Conservation (phyloP, 2,888 invertebrate genomes). For the Pammene aurita region DNA sequence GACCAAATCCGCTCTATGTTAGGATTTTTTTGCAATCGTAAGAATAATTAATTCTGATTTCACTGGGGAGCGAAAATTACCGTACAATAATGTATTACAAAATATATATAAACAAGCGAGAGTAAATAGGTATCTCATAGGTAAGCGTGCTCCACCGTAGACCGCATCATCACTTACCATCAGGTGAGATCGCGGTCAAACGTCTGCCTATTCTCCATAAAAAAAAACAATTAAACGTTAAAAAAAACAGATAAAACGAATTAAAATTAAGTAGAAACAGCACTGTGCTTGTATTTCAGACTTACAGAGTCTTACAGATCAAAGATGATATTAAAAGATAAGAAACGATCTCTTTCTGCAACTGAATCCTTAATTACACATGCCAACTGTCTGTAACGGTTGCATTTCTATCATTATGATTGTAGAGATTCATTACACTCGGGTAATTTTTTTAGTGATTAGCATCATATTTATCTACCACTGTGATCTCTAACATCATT, state of each 20-base stretch:
- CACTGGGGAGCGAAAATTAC: too few relatives aligned
- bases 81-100: too few relatives aligned
- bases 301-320: too few relatives aligned
- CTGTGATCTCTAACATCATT: slow-evolving; percentile 19
- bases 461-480: slow-evolving; percentile 19
- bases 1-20: too few relatives aligned
- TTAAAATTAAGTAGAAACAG: neutral
- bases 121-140: too few relatives aligned
- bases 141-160: too few relatives aligned
- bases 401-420: slow-evolving; percentile 18
- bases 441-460: slow-evolving; percentile 23
- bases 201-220: too few relatives aligned
- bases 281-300: neutral
- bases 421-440: slow-evolving; percentile 11
- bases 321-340: slow-evolving; percentile 10
- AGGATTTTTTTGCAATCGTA: too few relatives aligned
- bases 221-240: neutral
- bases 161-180: too few relatives aligned
- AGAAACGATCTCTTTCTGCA: neutral
- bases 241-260: neutral
- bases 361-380: slow-evolving; percentile 16
- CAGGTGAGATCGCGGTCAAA: too few relatives aligned
- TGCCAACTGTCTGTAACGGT: slow-evolving; percentile 16
- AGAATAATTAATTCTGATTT: too few relatives aligned
- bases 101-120: too few relatives aligned